These are phyloP conservation scores for Drosophila cognata DNA, from an alignment of 2,888 invertebrate species.

Conservation along the genomic window DNA sequence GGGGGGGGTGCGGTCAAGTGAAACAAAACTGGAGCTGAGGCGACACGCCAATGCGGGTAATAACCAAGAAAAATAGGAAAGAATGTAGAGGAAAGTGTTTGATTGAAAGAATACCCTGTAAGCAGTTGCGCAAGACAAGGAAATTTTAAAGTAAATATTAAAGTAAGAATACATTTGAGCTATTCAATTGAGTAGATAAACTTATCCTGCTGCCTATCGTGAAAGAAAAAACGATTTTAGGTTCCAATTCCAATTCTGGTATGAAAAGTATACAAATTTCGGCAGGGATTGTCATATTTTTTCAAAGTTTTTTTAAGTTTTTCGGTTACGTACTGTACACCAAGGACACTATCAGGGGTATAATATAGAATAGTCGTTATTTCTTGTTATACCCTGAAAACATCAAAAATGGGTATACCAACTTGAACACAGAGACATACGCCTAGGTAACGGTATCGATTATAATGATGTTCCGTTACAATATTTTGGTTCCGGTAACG, in stretches of 20 bases:
- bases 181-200: background rate
- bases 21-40: slow-evolving; percentile 41
- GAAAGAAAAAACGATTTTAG: background rate
- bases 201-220: background rate
- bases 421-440: background rate
- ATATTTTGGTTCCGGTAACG: too few species aligned
- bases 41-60: slow-evolving; percentile 40
- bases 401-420: background rate
- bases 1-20: background rate
- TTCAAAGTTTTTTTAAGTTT: background rate
- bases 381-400: background rate
- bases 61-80: slow-evolving; percentile 33
- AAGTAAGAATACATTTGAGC: background rate
- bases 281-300: background rate
- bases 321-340: background rate
- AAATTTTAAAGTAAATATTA: background rate
- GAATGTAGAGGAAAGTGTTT: background rate
- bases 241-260: background rate
- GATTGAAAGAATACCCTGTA: slow-evolving; percentile 6
- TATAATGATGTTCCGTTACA: too few species aligned
- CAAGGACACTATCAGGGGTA: background rate
- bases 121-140: background rate
- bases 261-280: background rate
- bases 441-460: background rate
- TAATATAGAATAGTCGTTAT: background rate